These are phyloP conservation scores for Bombylius major DNA, from an alignment of 2,888 invertebrate genomes.

Conservation along the genomic window DNA sequence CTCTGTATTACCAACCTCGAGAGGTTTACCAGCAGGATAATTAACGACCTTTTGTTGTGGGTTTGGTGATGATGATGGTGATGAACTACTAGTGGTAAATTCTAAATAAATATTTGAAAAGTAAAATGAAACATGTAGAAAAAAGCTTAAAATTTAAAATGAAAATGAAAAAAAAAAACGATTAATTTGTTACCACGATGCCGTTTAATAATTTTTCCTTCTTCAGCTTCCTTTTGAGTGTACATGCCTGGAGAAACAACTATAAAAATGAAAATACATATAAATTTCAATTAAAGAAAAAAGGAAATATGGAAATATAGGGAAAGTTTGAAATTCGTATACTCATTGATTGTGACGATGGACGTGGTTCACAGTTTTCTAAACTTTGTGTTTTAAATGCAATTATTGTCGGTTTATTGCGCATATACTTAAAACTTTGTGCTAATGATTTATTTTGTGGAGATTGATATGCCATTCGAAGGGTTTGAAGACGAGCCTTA, in stretches of 20 bases:
- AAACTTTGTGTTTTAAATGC: slow-evolving; percentile 74
- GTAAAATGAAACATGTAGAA: too few relatives aligned
- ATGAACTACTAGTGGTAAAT: background rate
- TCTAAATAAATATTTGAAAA: too few relatives aligned
- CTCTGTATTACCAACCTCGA: slow-evolving; percentile 50
- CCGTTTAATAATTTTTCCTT: slow-evolving; percentile 41
- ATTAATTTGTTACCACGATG: slow-evolving; percentile 18
- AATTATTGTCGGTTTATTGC: slow-evolving; percentile 77
- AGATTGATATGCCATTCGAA: slow-evolving; percentile 56
- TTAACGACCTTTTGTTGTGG: slow-evolving; percentile 38
- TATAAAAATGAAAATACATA: slow-evolving; percentile 9
- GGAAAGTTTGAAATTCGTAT: too few relatives aligned
- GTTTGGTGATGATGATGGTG: slow-evolving; percentile 39
- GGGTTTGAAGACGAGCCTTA: slow-evolving; percentile 47
- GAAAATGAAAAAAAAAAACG: background rate
- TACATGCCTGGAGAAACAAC: slow-evolving; percentile 19
- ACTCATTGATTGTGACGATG: slow-evolving; percentile 46
- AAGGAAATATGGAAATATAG: background rate
- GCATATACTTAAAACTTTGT: slow-evolving; percentile 81
- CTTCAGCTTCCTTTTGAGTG: slow-evolving; percentile 44
- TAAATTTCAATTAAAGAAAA: background rate
- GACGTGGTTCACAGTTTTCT: slow-evolving; percentile 51
- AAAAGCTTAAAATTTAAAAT: too few relatives aligned
- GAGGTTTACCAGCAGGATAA: slow-evolving; percentile 67
- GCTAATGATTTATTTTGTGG: slow-evolving; percentile 70